phyloP scores from a whole-genome alignment of 2,797 vertebrate species.

The Odontamblyopus lacepedii region DNA sequence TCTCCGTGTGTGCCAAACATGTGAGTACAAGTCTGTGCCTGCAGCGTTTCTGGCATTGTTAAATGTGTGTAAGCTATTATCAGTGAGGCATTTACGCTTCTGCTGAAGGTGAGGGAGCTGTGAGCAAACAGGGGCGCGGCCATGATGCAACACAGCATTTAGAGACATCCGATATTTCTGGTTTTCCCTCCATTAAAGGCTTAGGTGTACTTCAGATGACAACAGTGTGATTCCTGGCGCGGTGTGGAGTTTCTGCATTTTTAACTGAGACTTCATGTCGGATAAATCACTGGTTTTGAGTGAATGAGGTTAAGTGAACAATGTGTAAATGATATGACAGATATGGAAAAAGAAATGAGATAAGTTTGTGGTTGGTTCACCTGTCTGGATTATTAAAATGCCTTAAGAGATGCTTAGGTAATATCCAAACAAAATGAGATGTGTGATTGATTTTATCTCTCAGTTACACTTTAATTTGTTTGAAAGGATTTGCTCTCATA shows the following conservation, averaged over 20 bases:
- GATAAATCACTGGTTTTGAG: not conserved
- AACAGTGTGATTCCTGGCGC: not conserved
- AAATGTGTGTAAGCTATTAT: constrained; percentile 28
- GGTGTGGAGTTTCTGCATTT: not conserved
- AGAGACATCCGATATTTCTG: constrained; percentile 1
- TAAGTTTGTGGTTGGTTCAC: not conserved
- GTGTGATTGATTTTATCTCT: too few relatives aligned
- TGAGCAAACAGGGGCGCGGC: constrained; percentile 26
- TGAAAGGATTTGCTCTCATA: too few relatives aligned
- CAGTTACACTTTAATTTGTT: too few relatives aligned
- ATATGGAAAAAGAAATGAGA: not conserved
- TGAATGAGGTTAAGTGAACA: not conserved
- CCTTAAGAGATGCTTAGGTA: not conserved
- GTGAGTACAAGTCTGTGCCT: constrained; percentile 6
- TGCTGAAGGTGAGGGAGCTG: constrained; percentile 20
- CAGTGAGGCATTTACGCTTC: constrained; percentile 27
- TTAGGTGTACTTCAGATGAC: not conserved
- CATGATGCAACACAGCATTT: constrained; percentile 17
- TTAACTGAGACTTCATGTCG: not conserved
- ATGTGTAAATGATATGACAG: not conserved
- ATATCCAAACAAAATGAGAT: not conserved
- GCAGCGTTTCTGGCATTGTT: constrained; percentile 12
- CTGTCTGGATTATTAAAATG: not conserved
- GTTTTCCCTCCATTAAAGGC: not conserved
- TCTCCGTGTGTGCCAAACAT: constrained; percentile 11